These are phyloP conservation scores for Chrysolina haemoptera DNA, from an alignment of 2,888 invertebrate species.

Conservation along the genomic window DNA sequence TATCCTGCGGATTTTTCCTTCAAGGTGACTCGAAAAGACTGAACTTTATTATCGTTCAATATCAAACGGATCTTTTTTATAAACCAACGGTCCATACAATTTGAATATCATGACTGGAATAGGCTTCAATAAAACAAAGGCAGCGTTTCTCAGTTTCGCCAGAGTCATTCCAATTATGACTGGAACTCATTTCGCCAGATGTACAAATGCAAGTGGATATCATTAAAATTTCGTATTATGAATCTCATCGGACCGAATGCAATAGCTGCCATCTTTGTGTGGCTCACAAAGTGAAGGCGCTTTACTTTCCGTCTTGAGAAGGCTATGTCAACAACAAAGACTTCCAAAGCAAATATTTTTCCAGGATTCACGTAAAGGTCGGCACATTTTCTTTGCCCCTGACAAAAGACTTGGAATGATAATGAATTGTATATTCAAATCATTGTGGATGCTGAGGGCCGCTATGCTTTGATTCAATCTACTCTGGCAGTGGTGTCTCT, in stretches of 20 bases:
- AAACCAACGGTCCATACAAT: not conserved
- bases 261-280: not conserved
- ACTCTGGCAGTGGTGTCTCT: not conserved
- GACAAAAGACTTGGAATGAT: not conserved
- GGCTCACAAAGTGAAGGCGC: not conserved
- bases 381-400: not conserved
- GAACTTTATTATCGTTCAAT: not conserved
- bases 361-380: not conserved
- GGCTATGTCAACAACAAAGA: not conserved
- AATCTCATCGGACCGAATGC: not conserved
- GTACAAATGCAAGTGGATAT: conserved; percentile 14
- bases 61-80: not conserved
- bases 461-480: not conserved
- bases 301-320: not conserved
- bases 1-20: not conserved
- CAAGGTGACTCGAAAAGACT: not conserved
- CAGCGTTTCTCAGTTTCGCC: not conserved
- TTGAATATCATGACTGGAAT: conserved; percentile 8
- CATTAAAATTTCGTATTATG: conserved; percentile 18
- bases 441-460: not conserved
- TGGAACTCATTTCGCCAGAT: conserved; percentile 11
- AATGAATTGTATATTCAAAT: conserved; percentile 15
- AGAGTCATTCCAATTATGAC: conserved; percentile 9
- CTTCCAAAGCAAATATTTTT: conserved; percentile 13
- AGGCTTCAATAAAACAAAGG: conserved; percentile 1